Evolutionary conservation across 1,140 invertebrate species (phyloP), one percentile per base, ranked within the genome.

Genomic region (Drosophila sucinea): DNA sequence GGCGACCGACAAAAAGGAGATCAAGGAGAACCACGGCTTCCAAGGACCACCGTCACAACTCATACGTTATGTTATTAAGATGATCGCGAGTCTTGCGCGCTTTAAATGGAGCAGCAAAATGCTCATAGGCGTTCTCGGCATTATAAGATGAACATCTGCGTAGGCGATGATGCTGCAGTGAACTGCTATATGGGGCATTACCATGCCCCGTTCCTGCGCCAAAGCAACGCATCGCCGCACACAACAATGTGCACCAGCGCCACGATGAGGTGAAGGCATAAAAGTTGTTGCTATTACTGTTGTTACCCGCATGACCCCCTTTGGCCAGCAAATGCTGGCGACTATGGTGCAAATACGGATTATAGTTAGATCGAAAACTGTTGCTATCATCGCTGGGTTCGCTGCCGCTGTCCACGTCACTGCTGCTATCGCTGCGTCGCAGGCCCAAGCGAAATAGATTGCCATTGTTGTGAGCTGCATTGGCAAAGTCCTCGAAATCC

Each of bases 201-300:
- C 79, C 87, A 40, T 78, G 63, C 0, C 91, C 73, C 0, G 64
- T 27, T 8, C 81, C 86, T 25, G 81, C 87, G 23, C 91, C 91
- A 84, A 92, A 92, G 64, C 91, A 92, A 27, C 91, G 89, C 86
- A 92, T 92, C 4, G 91, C 91, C 10, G 91, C 90, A 64, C 91
- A 92, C 4, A 92, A 63, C 23, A 92, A 57, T 7, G 82, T 91
- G 56, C 91, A 92, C 91, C 91, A 92, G 27, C 90, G 76, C 91
- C 91, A 92, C 7, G 91, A 91, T 6, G 86, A 89, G 62, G 86
- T 81, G 51, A 91, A 91, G 6, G 90, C 62, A 51, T 91, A 90
- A 30, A 91, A 91, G 44, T 79, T 72, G 17, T 79, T 79, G 17
- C 68, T 60, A 5, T 44, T 58, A 6, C 73, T 63, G 5, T 55